Evolutionary conservation across 1,140 invertebrate species (phyloP), one percentile per base, ranked within the genome.

Genomic region (Hyles vespertilio): DNA sequence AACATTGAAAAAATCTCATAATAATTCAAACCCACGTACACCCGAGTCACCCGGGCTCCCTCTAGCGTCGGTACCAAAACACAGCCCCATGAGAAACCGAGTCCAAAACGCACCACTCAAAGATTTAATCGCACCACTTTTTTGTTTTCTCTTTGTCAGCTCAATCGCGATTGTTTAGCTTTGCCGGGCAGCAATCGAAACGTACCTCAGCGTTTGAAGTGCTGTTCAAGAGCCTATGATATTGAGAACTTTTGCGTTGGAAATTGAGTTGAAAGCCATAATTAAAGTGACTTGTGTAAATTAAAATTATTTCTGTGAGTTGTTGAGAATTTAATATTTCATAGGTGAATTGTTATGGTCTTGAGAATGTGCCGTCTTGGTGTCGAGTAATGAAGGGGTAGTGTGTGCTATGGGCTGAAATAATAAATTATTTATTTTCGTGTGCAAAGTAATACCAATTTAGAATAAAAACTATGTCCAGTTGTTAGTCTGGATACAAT

Each of bases 81-180:
- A 87, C 70, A 69, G 64, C 83, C 83, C 80, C 81, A 84, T 84
- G 83, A 80, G 81, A 84, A 83, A 84, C 75, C 67, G 64, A 69
- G 74, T 71, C 43, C 65, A 67, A 63, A 69, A 76, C 77, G 79
- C 72, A 51, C 67, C 73, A 78, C 77, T 79, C 67, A 50, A 77
- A 83, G 80, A 84, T 87, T 72, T 79, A 87, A 87, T 87, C 84
- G 80, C 83, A 74, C 81, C 77, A 79, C 77, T 81, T 79, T 81
- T 77, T 76, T 76, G 69, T 84, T 84, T 81, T 70, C 72, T 63
- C 70, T 72, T 66, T 74, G 59, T 62, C 56, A 74, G 71, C 80
- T 60, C 65, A 59, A 74, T 62, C 59, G 61, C 65, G 44, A 77
- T 79, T 84, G 76, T 81, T 80, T 69, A 65, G 65, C 58, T 67